Evolutionary conservation across 2,797 vertebrate genomes (phyloP).

Genomic region (Spinibarbus caldwelli): DNA sequence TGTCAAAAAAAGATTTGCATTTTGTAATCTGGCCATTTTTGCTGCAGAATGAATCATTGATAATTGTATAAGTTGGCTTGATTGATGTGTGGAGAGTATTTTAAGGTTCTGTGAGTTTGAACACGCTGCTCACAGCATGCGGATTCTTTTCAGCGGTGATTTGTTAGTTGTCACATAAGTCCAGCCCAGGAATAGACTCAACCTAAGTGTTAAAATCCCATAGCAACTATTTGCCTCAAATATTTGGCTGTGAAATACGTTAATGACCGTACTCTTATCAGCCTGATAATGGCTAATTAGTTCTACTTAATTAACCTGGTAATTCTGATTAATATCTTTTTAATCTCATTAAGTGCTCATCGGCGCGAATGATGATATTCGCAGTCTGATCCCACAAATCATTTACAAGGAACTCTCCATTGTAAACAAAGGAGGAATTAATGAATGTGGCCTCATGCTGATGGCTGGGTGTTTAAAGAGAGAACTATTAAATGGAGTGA

Average conservation of each 20-base stretch:
- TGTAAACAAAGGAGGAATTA: conserved; percentile 38
- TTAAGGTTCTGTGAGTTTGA: conserved; percentile 17
- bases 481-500: conserved; percentile 11
- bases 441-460: conserved; percentile 27
- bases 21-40: not conserved
- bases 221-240: conserved; percentile 56
- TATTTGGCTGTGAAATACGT: conserved; percentile 41
- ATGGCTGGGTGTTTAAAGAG: not conserved
- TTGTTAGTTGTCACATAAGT: conserved; percentile 41
- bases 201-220: conserved; percentile 54
- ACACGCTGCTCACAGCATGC: conserved; percentile 12
- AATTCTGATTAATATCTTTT: conserved; percentile 57
- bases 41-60: not conserved
- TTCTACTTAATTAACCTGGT: conserved; percentile 57
- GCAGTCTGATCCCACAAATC: conserved; percentile 39
- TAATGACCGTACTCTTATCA: conserved; percentile 52
- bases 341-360: conserved; percentile 57
- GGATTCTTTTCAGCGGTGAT: not conserved
- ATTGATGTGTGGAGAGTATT: conserved; percentile 23
- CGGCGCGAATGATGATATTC: conserved; percentile 12
- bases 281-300: conserved; percentile 54
- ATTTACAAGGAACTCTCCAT: conserved; percentile 28
- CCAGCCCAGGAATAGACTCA: conserved; percentile 41
- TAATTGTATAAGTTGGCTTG: not conserved
- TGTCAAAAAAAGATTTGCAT: not conserved